Evolutionary conservation across 2,888 invertebrate species (phyloP).

Genomic region (Xestia ashworthii): DNA sequence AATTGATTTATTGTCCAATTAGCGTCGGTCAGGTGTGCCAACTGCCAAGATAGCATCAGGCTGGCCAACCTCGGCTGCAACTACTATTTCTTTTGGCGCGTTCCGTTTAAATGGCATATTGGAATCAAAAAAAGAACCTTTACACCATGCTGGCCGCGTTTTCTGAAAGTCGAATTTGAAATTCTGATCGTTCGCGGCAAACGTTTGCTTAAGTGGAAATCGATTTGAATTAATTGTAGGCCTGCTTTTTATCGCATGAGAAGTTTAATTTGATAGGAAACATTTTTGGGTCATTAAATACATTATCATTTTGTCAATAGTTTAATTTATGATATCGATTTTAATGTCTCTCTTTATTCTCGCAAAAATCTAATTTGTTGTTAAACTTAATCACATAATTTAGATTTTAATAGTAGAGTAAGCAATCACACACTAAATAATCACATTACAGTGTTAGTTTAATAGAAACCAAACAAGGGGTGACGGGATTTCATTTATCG

Average conservation of each 20-base stretch:
- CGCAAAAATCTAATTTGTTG: slow-evolving; percentile 5
- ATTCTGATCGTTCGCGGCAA: slow-evolving; percentile 87
- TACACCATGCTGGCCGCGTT: slow-evolving; percentile 87
- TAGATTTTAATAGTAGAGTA: slow-evolving; percentile 14
- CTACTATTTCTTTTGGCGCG: slow-evolving; percentile 89
- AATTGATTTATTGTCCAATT: slow-evolving; percentile 91
- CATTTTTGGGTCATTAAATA: slow-evolving; percentile 71
- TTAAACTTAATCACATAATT: slow-evolving; percentile 14
- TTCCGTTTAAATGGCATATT: slow-evolving; percentile 89
- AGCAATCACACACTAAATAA: slow-evolving; percentile 36
- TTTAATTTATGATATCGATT: slow-evolving; percentile 6
- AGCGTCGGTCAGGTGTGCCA: slow-evolving; percentile 91
- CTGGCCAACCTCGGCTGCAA: slow-evolving; percentile 87
- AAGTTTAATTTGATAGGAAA: slow-evolving; percentile 87
- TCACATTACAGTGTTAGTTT: slow-evolving; percentile 41
- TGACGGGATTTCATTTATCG: slow-evolving; percentile 71
- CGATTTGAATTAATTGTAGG: slow-evolving; percentile 89
- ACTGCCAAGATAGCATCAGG: slow-evolving; percentile 90
- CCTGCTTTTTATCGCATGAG: slow-evolving; percentile 80
- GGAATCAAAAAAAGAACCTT: slow-evolving; percentile 89
- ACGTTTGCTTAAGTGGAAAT: slow-evolving; percentile 87
- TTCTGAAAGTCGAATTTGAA: slow-evolving; percentile 87
- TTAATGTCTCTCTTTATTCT: not conserved
- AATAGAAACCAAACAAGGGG: slow-evolving; percentile 65
- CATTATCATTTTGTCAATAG: slow-evolving; percentile 28